A percentile compares a stretch with the other conserved stretches of the same genome.
phyloP scores from a whole-genome alignment of 2,797 vertebrate species.

The Melanogrammus aeglefinus region DNA sequence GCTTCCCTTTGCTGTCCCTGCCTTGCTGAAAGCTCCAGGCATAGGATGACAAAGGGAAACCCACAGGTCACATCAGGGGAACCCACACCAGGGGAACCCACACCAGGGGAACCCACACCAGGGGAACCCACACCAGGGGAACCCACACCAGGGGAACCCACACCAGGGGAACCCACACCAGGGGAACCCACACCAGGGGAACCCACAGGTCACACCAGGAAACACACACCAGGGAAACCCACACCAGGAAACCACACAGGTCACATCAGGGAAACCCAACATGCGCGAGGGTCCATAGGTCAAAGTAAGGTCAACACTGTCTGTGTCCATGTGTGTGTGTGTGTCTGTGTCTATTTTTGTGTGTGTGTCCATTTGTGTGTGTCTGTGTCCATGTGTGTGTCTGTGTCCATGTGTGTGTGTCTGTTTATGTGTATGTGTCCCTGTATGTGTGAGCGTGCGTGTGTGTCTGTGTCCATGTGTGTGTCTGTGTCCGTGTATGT shows the following conservation, averaged over 20 bases:
- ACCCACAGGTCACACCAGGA: background rate
- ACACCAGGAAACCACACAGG: background rate
- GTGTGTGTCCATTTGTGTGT: no score
- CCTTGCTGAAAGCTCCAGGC: conserved; percentile 85
- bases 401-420: no score
- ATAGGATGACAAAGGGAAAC: conserved; percentile 99
- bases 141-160: background rate
- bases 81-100: background rate
- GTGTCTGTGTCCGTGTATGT: no score
- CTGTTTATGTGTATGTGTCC: no score
- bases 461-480: no score
- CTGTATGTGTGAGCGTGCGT: no score
- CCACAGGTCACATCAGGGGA: conserved; percentile 78
- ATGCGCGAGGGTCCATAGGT: background rate
- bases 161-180: background rate
- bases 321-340: no score
- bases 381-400: no score
- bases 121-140: background rate
- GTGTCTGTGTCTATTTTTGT: no score
- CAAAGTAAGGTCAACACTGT: background rate
- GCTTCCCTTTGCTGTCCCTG: conserved; percentile 93
- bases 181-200: background rate
- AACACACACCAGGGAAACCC: background rate
- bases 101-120: background rate
- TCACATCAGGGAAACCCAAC: background rate